phyloP scores from a whole-genome alignment of 1,140 invertebrate genomes.

The Eubasilissa regina region DNA sequence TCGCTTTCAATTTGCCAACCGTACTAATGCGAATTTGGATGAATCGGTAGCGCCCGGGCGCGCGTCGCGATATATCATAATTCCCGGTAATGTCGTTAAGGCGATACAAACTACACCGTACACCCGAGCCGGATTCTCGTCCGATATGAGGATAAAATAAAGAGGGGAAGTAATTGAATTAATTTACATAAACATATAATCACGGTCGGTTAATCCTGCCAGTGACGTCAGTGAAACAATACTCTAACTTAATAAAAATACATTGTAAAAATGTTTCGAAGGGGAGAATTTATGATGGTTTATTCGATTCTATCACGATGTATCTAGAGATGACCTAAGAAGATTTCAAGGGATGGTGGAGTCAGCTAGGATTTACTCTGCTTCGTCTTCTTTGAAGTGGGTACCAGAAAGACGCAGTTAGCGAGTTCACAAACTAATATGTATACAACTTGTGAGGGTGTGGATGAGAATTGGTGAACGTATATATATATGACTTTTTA shows the following conservation, averaged over 20 bases:
- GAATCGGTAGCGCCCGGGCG: background rate
- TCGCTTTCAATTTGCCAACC: background rate
- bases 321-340: too few relatives aligned
- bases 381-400: too few relatives aligned
- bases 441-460: too few relatives aligned
- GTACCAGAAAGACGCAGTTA: too few relatives aligned
- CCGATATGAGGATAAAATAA: background rate
- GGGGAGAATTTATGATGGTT: too few relatives aligned
- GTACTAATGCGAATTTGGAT: conserved; percentile 5
- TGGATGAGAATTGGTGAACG: too few relatives aligned
- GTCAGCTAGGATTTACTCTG: too few relatives aligned
- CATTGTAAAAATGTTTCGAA: conserved; percentile 3
- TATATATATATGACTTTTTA: too few relatives aligned
- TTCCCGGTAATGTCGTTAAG: background rate
- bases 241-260: background rate
- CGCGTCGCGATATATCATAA: conserved; percentile 14
- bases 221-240: conserved; percentile 18
- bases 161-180: conserved; percentile 11
- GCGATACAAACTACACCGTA: background rate
- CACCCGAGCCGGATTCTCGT: background rate
- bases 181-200: conserved; percentile 31
- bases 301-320: too few relatives aligned
- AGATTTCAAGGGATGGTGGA: too few relatives aligned
- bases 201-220: conserved; percentile 18
- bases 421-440: too few relatives aligned